Evolutionary conservation across 2,113 vertebrate species (phyloP).

Genomic region (Apodemus speciosus): DNA sequence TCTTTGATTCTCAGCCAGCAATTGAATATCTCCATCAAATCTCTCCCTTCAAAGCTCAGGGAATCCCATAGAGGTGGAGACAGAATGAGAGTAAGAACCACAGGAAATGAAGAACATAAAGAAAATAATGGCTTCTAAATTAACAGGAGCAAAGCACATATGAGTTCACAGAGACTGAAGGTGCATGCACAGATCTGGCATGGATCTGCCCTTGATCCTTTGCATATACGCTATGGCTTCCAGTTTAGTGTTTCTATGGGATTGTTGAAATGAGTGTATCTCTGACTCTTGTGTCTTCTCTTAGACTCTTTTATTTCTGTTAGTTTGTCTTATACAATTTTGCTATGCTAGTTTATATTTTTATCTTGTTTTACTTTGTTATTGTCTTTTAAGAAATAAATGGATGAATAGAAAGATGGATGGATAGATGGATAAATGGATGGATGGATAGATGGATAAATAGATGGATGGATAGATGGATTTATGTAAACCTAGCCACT

Average conservation of each 20-base stretch:
- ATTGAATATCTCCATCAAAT: neutral
- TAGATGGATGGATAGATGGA: too few species aligned
- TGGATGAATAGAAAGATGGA: neutral
- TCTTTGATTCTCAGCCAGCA: too few species aligned
- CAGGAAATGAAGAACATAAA: neutral
- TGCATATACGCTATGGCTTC: neutral
- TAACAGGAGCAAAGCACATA: neutral
- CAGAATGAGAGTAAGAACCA: neutral
- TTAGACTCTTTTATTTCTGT: neutral
- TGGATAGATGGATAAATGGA: too few species aligned
- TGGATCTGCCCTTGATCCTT: neutral
- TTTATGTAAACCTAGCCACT: too few species aligned
- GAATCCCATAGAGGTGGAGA: too few species aligned
- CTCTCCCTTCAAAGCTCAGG: neutral
- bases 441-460: too few species aligned
- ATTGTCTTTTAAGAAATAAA: neutral
- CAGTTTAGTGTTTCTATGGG: neutral
- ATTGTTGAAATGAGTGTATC: neutral
- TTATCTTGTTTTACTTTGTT: neutral
- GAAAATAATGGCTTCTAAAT: neutral
- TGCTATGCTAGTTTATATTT: neutral
- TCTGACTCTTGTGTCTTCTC: neutral
- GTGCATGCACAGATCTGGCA: too few species aligned
- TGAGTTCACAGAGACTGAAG: neutral
- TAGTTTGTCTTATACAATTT: neutral